Conservation (phyloP, 2,888 invertebrate genomes). For the Trissoscelio sp. region DNA sequence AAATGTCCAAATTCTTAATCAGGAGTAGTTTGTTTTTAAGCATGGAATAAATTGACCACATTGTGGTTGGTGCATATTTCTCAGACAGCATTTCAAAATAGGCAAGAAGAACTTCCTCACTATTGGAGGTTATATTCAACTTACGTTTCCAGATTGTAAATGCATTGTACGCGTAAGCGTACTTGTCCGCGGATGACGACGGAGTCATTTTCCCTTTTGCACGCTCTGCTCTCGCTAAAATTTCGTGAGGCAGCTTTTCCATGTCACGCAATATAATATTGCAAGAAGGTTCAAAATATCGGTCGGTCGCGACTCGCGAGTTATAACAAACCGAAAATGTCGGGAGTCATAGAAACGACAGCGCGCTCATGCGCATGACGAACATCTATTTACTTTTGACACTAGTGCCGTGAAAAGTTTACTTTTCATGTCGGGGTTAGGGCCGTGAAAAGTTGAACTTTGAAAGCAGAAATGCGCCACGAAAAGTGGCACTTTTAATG, state of each 20-base stretch:
- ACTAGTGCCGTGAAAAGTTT: neutral
- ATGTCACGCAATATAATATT: neutral
- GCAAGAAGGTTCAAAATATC: neutral
- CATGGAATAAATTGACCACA: slow-evolving; percentile 19
- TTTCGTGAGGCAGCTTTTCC: slow-evolving; percentile 20
- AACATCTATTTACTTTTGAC: neutral
- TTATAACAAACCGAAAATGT: neutral
- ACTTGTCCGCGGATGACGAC: slow-evolving; percentile 3
- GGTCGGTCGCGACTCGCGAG: neutral
- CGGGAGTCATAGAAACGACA: neutral
- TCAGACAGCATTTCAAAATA: slow-evolving; percentile 9
- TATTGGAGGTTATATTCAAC: neutral
- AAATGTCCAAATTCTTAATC: slow-evolving; percentile 9
- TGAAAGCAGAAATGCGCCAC: slow-evolving; percentile 3
- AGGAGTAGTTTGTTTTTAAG: neutral
- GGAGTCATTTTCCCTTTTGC: slow-evolving; percentile 22
- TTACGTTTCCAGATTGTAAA: neutral
- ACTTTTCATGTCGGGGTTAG: slow-evolving; percentile 3
- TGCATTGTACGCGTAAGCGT: slow-evolving; percentile 58
- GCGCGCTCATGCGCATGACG: neutral
- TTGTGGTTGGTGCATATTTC: slow-evolving; percentile 5
- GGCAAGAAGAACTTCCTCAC: slow-evolving; percentile 5
- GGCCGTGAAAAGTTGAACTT: slow-evolving; percentile 6
- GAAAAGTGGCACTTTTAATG: slow-evolving; percentile 18
- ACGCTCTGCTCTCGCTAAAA: slow-evolving; percentile 12